A percentile compares a stretch with the other conserved stretches of the same genome.
Evolutionary conservation across 2,113 vertebrate genomes (phyloP).

Genomic region (Opisthocomus hoazin): DNA sequence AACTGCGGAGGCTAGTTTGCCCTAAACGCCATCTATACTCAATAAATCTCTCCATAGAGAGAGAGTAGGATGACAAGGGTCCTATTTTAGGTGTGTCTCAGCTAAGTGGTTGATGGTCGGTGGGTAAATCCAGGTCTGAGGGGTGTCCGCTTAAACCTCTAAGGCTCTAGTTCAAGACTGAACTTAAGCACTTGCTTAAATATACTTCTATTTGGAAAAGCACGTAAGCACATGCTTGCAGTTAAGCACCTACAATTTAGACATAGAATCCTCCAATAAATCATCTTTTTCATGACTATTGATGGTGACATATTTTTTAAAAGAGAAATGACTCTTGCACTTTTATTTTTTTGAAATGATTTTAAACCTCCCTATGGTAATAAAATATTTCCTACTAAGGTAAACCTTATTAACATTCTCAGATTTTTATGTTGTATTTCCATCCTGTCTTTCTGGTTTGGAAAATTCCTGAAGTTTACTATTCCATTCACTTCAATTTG

Average conservation of each 20-base stretch:
- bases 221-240: not conserved
- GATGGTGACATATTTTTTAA: not conserved
- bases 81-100: not conserved
- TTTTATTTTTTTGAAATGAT: not conserved
- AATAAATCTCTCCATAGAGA: not conserved
- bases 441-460: not conserved
- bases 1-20: not conserved
- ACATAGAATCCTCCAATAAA: not conserved
- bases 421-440: not conserved
- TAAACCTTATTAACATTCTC: constrained; percentile 17
- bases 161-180: not conserved
- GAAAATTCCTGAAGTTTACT: constrained; percentile 12
- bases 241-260: not conserved
- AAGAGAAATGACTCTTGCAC: not conserved
- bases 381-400: constrained; percentile 31
- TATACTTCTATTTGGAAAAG: not conserved
- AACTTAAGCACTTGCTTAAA: not conserved
- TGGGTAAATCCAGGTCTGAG: not conserved
- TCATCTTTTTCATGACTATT: not conserved
- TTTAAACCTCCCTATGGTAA: constrained; percentile 8
- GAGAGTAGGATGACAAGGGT: not conserved
- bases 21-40: not conserved
- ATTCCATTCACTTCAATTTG: not conserved
- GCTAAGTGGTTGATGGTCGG: not conserved
- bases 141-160: not conserved